Percentiles rank a stretch among this genome's conserved stretches.
These are phyloP conservation scores for Sebastes hubbsi DNA, from an alignment of 2,797 vertebrate genomes.

Conservation along the genomic window DNA sequence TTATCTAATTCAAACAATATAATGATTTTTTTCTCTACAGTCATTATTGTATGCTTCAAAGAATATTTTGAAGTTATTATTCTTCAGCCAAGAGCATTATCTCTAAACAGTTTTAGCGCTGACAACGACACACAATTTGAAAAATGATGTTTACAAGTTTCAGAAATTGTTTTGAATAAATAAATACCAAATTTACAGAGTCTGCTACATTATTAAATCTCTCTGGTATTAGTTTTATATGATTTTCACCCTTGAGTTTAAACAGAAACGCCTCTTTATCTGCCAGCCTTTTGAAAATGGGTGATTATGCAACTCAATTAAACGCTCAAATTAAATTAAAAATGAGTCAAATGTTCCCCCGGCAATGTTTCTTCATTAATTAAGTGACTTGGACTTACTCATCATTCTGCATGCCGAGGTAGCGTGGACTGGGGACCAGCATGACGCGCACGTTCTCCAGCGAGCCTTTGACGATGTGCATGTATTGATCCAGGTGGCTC, in stretches of 20 bases:
- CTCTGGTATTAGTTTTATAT: not conserved
- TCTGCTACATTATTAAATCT: not conserved
- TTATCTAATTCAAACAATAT: not conserved
- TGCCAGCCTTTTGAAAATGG: not conserved
- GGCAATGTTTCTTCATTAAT: not conserved
- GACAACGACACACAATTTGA: not conserved
- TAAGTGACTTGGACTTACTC: conserved; percentile 86
- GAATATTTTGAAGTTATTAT: not conserved
- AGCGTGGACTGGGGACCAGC: conserved; percentile 97
- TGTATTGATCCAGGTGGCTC: conserved; percentile 96
- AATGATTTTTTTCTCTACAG: not conserved
- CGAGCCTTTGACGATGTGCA: conserved; percentile 98
- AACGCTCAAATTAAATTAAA: not conserved
- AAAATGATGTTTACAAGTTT: conserved; percentile 2
- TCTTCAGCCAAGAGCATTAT: not conserved
- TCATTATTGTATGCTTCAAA: not conserved
- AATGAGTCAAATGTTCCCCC: not conserved
- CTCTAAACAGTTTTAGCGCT: not conserved
- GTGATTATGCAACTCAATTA: not conserved
- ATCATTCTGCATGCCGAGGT: conserved; percentile 95
- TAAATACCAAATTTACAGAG: not conserved
- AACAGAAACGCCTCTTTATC: not conserved
- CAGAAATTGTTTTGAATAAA: conserved; percentile 19
- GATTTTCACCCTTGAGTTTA: not conserved
- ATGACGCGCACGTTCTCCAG: conserved; percentile 98